A percentile compares a stretch with the other conserved stretches of the same genome.
phyloP scores from a whole-genome alignment of 2,797 vertebrate genomes.

The Trachops cirrhosus region DNA sequence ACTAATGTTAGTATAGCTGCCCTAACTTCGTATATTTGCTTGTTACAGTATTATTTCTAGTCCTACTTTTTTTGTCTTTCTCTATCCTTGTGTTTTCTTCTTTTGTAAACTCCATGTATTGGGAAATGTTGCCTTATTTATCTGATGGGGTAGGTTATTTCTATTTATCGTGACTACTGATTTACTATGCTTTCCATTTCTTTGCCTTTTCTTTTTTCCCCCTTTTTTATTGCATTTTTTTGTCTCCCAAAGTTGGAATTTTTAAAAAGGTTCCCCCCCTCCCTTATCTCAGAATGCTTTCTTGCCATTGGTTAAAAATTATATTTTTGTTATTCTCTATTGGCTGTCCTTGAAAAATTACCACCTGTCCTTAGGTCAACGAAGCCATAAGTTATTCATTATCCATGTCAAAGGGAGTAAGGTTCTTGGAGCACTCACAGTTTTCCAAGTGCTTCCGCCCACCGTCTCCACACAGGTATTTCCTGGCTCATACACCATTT shows the following conservation, averaged over 20 bases:
- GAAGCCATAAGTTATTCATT: not conserved
- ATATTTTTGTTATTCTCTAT: not conserved
- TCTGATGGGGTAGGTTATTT: not conserved
- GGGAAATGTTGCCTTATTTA: not conserved
- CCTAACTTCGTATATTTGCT: not conserved
- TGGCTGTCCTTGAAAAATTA: not conserved
- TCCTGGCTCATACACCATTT: not conserved
- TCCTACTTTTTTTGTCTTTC: not conserved
- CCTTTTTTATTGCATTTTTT: not conserved
- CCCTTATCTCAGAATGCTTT: not conserved
- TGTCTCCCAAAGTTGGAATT: not conserved
- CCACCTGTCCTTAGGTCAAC: not conserved
- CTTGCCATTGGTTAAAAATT: not conserved
- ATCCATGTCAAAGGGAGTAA: not conserved
- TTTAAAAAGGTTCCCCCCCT: not conserved
- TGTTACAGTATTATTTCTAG: not conserved
- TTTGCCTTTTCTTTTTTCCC: not conserved
- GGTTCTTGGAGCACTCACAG: not conserved
- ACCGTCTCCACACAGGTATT: not conserved
- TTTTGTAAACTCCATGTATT: not conserved
- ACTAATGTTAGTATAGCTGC: not conserved
- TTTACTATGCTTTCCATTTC: not conserved
- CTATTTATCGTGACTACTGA: not conserved
- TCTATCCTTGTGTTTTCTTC: not conserved
- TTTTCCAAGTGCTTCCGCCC: not conserved